A percentile compares a stretch with the other conserved stretches of the same genome.
Conservation (phyloP, 2,888 invertebrate genomes). For the Eulithis prunata region DNA sequence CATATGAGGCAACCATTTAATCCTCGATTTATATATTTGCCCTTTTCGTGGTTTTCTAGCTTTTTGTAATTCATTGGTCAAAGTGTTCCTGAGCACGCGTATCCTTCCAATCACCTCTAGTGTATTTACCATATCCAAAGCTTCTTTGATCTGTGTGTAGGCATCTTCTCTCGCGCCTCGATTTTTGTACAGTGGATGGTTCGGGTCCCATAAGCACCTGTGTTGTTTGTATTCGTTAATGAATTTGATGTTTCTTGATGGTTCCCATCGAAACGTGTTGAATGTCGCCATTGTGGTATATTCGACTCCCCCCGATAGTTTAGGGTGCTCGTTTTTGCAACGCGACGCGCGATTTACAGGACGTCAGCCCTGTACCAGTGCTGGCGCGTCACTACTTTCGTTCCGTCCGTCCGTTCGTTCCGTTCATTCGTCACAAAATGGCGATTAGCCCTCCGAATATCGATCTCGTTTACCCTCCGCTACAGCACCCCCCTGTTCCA, state of each 20-base stretch:
- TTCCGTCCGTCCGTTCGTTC: too few relatives aligned
- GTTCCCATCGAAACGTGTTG: background rate
- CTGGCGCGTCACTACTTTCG: conserved; percentile 4
- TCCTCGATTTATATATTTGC: conserved; percentile 5
- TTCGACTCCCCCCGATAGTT: background rate
- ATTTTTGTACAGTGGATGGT: conserved; percentile 7
- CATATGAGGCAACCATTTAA: conserved; percentile 6
- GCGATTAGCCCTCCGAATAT: too few relatives aligned
- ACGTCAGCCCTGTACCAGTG: background rate
- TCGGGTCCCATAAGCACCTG: conserved; percentile 16
- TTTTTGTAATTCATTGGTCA: conserved; percentile 9
- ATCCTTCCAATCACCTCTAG: conserved; percentile 9
- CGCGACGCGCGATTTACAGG: background rate
- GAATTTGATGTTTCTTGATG: conserved; percentile 4
- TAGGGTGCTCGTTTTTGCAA: background rate
- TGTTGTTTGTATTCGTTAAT: conserved; percentile 13
- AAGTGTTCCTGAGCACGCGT: conserved; percentile 14
- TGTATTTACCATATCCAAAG: conserved; percentile 3
- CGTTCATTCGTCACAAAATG: too few relatives aligned
- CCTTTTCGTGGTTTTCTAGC: background rate
- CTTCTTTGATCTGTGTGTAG: conserved; percentile 6
- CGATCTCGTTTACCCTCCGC: too few relatives aligned
- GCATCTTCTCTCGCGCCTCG: conserved; percentile 8
- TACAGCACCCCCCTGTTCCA: too few relatives aligned
- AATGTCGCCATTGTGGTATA: background rate